phyloP scores from a whole-genome alignment of 37 sponge, comb jelly and placozoan species.

The Amphimedon queenslandica region DNA sequence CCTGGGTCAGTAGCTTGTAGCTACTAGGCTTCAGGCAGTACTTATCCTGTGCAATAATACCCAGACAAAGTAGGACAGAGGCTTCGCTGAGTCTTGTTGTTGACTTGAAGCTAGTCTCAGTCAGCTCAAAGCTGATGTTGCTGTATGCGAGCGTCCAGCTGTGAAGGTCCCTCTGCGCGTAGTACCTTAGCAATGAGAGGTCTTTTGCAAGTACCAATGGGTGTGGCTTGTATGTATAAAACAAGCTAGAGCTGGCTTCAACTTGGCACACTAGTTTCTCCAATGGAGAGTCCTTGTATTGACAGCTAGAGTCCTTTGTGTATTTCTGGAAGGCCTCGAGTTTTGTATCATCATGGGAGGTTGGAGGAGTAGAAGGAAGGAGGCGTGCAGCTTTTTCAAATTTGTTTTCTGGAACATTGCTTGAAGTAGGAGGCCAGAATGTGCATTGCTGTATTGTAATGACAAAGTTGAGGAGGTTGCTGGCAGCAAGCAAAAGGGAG shows the following conservation, averaged over 20 bases:
- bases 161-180: conserved; percentile 80
- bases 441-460: too few species aligned
- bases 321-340: not conserved
- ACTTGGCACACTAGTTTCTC: conserved; percentile 13
- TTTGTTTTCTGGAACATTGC: too few species aligned
- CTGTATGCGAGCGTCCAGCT: conserved; percentile 67
- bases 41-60: conserved; percentile 60
- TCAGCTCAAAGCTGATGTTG: conserved; percentile 60
- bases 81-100: conserved; percentile 18
- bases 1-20: conserved; percentile 25
- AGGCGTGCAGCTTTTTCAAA: too few species aligned
- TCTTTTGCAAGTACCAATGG: conserved; percentile 72
- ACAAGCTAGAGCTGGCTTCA: conserved; percentile 26
- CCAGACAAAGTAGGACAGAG: conserved; percentile 75
- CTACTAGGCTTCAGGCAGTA: conserved; percentile 44
- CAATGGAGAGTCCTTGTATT: conserved; percentile 8
- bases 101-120: conserved; percentile 33
- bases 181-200: conserved; percentile 63
- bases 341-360: too few species aligned
- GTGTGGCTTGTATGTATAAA: conserved; percentile 29
- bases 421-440: too few species aligned
- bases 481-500: too few species aligned
- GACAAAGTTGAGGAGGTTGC: too few species aligned
- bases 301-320: not conserved
- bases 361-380: too few species aligned